A percentile compares a stretch with the other conserved stretches of the same genome.
These are phyloP conservation scores for Caenorhabditis angaria DNA, from an alignment of 2,888 invertebrate genomes.

Conservation along the genomic window DNA sequence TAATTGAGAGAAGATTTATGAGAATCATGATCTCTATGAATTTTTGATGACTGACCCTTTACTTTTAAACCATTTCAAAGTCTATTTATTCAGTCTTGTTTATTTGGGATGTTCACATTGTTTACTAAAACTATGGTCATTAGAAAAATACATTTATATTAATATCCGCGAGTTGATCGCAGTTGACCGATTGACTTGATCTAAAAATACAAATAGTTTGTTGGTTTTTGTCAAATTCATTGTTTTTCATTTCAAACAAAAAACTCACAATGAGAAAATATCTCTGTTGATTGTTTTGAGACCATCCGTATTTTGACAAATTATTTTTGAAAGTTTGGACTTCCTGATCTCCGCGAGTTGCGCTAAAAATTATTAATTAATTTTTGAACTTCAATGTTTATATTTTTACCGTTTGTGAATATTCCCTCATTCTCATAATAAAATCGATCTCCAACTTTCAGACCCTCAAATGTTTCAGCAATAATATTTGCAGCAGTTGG, in stretches of 20 bases:
- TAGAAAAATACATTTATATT: too few species aligned
- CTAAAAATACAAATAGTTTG: background rate
- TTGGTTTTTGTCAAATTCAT: background rate
- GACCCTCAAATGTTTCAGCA: constrained; percentile 49
- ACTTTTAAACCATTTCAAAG: too few species aligned
- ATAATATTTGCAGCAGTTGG: constrained; percentile 52
- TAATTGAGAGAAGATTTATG: too few species aligned
- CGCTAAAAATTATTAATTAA: background rate
- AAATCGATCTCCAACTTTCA: constrained; percentile 55
- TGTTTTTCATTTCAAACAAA: background rate
- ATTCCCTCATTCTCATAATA: constrained; percentile 46
- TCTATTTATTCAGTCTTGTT: too few species aligned
- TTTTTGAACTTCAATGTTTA: too few species aligned
- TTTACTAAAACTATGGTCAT: too few species aligned
- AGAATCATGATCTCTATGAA: too few species aligned
- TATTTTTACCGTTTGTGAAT: constrained; percentile 11
- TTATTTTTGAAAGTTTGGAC: background rate
- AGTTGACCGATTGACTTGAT: background rate
- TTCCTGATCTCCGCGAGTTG: background rate
- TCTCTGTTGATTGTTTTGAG: background rate
- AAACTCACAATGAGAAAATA: background rate
- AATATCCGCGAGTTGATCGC: background rate
- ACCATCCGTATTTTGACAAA: background rate
- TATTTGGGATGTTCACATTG: too few species aligned
- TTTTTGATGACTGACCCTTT: too few species aligned